Evolutionary conservation across 23 tunicate genomes (phyloP).

Genomic region (Ascidia mentula): DNA sequence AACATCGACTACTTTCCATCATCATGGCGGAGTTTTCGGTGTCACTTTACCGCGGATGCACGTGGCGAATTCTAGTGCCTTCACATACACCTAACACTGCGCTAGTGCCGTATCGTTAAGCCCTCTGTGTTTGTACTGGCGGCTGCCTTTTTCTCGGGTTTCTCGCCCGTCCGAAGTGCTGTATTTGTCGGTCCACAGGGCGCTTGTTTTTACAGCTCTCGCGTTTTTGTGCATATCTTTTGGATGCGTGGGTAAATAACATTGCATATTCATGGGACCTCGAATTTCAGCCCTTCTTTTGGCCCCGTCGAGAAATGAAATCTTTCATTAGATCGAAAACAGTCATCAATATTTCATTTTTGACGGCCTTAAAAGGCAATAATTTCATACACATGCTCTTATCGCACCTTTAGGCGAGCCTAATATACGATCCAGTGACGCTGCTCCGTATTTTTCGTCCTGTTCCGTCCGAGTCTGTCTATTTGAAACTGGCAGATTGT

Average conservation of each 20-base stretch:
- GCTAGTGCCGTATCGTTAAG: background rate
- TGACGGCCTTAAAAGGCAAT: background rate
- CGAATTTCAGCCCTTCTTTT: background rate
- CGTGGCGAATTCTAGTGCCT: background rate
- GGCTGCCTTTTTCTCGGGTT: background rate
- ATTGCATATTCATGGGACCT: conserved; percentile 10
- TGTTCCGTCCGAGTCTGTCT: no score
- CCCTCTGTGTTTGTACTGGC: background rate
- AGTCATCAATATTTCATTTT: conserved; percentile 1
- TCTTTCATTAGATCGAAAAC: conserved; percentile 11
- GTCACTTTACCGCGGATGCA: background rate
- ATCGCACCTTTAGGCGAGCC: background rate
- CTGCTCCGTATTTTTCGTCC: no score
- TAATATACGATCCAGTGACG: conserved; percentile 7
- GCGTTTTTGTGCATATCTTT: background rate
- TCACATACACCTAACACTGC: background rate
- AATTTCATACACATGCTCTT: background rate
- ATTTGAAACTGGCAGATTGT: no score
- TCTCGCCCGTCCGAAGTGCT: background rate
- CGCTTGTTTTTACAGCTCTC: background rate
- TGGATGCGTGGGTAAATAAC: conserved; percentile 2
- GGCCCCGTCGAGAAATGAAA: conserved; percentile 6
- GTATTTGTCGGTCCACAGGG: background rate
- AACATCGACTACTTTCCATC: background rate
- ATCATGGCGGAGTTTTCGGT: background rate